Evolutionary conservation across 1,140 invertebrate genomes (phyloP).

Genomic region (Stratiolaelaps scimitus): DNA sequence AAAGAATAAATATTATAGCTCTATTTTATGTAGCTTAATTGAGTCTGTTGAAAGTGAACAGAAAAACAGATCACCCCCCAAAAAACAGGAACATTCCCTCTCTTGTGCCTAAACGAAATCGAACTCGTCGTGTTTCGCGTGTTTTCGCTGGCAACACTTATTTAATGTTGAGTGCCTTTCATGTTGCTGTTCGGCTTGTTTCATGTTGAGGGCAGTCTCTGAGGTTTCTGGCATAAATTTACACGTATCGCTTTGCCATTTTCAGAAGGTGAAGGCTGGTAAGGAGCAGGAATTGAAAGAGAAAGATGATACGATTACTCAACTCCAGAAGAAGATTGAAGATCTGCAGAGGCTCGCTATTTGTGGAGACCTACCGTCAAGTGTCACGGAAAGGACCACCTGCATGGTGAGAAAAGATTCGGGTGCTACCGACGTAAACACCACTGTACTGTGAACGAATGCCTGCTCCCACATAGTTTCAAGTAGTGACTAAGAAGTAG

Average conservation of each 20-base stretch:
- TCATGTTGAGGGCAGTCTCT: not conserved
- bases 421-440: too few species aligned
- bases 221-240: not conserved
- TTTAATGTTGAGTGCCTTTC: not conserved
- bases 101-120: not conserved
- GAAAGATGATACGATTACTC: slow-evolving; percentile 30
- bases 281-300: slow-evolving; percentile 49
- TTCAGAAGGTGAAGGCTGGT: slow-evolving; percentile 43
- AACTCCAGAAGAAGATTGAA: slow-evolving; percentile 35
- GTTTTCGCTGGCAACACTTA: not conserved
- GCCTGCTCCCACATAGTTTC: not conserved
- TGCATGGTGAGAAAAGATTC: not conserved
- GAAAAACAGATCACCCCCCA: too few species aligned
- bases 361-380: slow-evolving; percentile 5
- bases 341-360: slow-evolving; percentile 32
- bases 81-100: too few species aligned
- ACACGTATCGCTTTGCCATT: not conserved
- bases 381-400: not conserved
- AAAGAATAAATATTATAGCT: too few species aligned
- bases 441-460: too few species aligned
- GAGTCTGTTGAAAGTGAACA: too few species aligned
- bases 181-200: too few species aligned
- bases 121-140: not conserved
- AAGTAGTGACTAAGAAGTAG: not conserved
- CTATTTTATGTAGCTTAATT: too few species aligned